phyloP scores from a whole-genome alignment of 1,140 invertebrate genomes.

The Rhyzopertha dominica region DNA sequence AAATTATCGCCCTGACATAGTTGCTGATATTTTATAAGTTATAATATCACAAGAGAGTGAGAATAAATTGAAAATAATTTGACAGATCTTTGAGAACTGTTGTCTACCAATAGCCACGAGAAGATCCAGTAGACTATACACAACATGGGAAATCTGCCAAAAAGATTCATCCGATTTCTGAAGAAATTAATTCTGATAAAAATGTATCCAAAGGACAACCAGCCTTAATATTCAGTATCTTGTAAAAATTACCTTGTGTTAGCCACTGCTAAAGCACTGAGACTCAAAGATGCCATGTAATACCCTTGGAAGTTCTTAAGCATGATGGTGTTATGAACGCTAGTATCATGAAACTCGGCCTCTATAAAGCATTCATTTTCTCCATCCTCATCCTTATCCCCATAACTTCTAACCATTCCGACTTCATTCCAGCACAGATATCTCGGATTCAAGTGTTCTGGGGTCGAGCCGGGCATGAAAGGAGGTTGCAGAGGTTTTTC shows the following conservation, averaged over 20 bases:
- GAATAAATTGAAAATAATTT: no score
- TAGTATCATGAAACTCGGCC: constrained; percentile 90
- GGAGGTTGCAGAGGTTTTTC: constrained; percentile 63
- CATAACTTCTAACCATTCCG: constrained; percentile 73
- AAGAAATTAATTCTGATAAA: no score
- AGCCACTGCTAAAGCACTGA: constrained; percentile 72
- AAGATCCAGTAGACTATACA: no score
- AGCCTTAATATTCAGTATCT: no score
- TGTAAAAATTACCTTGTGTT: constrained; percentile 33
- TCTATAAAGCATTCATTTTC: constrained; percentile 72
- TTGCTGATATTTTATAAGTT: no score
- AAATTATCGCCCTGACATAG: no score
- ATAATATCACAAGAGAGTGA: no score
- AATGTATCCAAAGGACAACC: no score
- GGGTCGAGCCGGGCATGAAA: constrained; percentile 90
- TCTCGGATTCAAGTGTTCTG: constrained; percentile 65
- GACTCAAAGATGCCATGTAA: constrained; percentile 78
- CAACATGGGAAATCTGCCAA: no score
- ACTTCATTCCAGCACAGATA: constrained; percentile 83
- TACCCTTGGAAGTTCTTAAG: constrained; percentile 74
- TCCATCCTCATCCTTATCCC: constrained; percentile 53
- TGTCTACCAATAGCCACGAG: no score
- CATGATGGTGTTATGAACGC: constrained; percentile 85
- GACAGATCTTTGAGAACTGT: no score
- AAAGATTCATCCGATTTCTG: no score